phyloP scores from a whole-genome alignment of 2,113 vertebrate species.

The Mus spicilegus region DNA sequence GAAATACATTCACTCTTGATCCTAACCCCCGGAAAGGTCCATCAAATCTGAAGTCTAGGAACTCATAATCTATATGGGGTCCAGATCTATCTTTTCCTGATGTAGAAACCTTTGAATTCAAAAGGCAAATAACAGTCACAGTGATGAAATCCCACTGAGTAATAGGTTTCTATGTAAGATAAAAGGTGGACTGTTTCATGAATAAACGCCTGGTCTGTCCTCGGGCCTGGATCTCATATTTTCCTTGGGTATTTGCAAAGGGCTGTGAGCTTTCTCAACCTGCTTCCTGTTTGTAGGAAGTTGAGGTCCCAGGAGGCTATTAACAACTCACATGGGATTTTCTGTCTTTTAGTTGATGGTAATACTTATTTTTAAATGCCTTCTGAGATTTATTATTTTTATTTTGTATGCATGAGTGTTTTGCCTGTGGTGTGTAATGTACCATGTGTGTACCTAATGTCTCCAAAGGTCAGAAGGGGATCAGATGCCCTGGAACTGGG shows the following conservation, averaged over 20 bases:
- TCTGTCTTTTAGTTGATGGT: not conserved
- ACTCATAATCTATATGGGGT: not conserved
- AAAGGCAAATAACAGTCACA: not conserved
- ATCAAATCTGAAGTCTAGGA: not conserved
- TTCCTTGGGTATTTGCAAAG: not conserved
- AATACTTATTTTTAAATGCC: not conserved
- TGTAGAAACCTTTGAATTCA: not conserved
- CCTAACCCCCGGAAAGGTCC: not conserved
- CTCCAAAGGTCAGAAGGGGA: not conserved
- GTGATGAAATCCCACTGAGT: not conserved
- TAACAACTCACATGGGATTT: not conserved
- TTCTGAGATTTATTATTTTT: not conserved
- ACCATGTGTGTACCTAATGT: not conserved
- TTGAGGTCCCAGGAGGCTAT: not conserved
- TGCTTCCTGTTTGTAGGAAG: slow-evolving; percentile 29
- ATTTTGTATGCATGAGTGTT: not conserved
- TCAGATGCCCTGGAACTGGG: not conserved
- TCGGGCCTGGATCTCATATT: not conserved
- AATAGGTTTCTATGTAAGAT: not conserved
- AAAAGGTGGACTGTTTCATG: not conserved
- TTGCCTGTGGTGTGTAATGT: not conserved
- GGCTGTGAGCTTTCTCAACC: not conserved
- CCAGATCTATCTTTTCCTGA: not conserved
- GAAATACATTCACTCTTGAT: not conserved
- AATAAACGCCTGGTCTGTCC: not conserved